These are phyloP conservation scores for Gymnorhina tibicen DNA, from an alignment of 2,113 vertebrate genomes.

Conservation along the genomic window DNA sequence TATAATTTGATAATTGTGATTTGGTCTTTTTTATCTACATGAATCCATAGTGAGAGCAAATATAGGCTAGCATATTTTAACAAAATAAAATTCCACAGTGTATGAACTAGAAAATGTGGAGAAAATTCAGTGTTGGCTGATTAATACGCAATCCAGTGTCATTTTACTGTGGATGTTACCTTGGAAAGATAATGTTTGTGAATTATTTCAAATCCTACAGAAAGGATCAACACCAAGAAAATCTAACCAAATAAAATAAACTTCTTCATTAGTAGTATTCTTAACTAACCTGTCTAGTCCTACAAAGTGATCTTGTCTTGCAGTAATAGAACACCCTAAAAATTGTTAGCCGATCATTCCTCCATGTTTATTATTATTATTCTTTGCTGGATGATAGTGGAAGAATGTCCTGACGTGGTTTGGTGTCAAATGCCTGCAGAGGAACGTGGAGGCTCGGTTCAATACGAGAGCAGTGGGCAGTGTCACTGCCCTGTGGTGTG, in stretches of 20 bases:
- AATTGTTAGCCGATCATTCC: not conserved
- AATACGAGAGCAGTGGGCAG: not conserved
- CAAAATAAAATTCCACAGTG: not conserved
- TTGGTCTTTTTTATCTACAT: not conserved
- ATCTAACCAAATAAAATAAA: not conserved
- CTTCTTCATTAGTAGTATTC: not conserved
- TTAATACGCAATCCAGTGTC: not conserved
- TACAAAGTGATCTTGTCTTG: not conserved
- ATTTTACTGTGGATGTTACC: not conserved
- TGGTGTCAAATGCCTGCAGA: not conserved
- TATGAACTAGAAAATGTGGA: not conserved
- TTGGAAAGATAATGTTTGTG: not conserved
- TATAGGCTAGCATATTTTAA: not conserved
- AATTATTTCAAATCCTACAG: not conserved
- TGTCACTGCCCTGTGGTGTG: not conserved
- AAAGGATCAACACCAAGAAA: not conserved
- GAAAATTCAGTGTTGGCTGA: not conserved
- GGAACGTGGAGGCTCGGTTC: not conserved
- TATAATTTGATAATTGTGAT: not conserved
- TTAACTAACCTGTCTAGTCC: not conserved
- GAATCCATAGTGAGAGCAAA: not conserved
- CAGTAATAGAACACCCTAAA: not conserved
- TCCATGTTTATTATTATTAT: not conserved
- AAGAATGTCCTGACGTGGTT: not conserved
- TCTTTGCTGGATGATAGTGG: not conserved